Evolutionary conservation across 23 tunicate species (phyloP).

Genomic region (Aplidium turbinatum): DNA sequence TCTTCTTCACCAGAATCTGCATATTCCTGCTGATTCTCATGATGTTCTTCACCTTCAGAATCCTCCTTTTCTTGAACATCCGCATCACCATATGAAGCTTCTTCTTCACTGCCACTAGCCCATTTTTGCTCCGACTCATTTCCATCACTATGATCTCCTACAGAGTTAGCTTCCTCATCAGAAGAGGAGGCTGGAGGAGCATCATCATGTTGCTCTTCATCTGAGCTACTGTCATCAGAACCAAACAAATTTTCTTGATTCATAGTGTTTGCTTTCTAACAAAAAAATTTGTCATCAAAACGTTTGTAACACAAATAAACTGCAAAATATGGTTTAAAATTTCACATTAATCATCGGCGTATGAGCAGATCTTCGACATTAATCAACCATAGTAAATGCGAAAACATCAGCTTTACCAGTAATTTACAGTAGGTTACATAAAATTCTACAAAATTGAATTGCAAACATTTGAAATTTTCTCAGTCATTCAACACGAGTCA

Average conservation of each 20-base stretch:
- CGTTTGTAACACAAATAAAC: too few relatives aligned
- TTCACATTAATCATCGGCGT: too few relatives aligned
- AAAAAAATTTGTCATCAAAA: too few relatives aligned
- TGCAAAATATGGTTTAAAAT: too few relatives aligned
- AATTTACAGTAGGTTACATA: too few relatives aligned
- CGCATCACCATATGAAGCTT: constrained; percentile 21
- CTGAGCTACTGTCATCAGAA: constrained; percentile 33
- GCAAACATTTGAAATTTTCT: too few relatives aligned
- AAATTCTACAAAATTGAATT: too few relatives aligned
- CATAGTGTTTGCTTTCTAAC: too few relatives aligned
- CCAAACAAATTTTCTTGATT: constrained; percentile 53
- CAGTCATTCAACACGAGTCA: too few relatives aligned
- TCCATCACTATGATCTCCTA: neutral
- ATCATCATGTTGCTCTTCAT: constrained; percentile 8
- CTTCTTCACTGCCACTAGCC: neutral
- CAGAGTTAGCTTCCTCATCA: neutral
- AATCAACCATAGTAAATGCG: too few relatives aligned
- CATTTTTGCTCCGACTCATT: neutral
- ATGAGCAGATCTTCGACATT: too few relatives aligned
- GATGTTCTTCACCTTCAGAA: neutral
- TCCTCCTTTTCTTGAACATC: neutral
- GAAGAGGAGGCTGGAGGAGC: neutral
- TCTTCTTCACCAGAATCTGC: constrained; percentile 7
- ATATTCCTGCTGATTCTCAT: neutral
- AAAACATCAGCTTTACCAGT: too few relatives aligned